These are phyloP conservation scores for Hanleya hanleyi DNA, from an alignment of 2,888 invertebrate genomes.

Conservation along the genomic window DNA sequence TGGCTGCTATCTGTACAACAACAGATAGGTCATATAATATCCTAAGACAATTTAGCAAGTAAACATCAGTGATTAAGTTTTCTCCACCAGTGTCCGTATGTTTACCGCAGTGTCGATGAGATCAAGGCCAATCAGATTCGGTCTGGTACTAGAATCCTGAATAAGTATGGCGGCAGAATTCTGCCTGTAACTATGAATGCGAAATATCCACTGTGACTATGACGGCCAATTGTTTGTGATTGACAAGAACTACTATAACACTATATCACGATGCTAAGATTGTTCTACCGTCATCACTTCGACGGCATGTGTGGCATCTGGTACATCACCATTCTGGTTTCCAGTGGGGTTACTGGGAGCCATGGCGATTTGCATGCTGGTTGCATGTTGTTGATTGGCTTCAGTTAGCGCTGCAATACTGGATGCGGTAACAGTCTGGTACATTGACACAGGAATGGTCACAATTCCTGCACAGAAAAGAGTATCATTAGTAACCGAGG, in stretches of 20 bases:
- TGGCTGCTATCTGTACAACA: too few species aligned
- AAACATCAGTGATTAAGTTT: too few species aligned
- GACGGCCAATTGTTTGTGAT: neutral
- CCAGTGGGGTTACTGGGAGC: slow-evolving; percentile 44
- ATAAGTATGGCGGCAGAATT: too few species aligned
- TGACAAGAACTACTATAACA: neutral
- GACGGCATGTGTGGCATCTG: slow-evolving; percentile 64
- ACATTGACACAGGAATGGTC: slow-evolving; percentile 96
- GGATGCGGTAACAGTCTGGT: slow-evolving; percentile 95
- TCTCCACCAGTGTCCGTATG: too few species aligned
- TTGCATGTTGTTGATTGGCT: neutral
- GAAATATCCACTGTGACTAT: too few species aligned
- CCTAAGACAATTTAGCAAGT: too few species aligned
- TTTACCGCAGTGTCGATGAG: too few species aligned
- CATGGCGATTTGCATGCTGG: slow-evolving; percentile 63
- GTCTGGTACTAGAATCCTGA: too few species aligned
- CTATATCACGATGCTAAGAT: neutral
- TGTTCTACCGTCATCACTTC: slow-evolving; percentile 59
- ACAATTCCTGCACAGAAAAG: slow-evolving; percentile 97
- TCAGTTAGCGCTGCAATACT: slow-evolving; percentile 45
- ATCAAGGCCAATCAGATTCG: too few species aligned
- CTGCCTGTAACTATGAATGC: too few species aligned
- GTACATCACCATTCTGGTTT: slow-evolving; percentile 45
- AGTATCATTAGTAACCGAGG: too few species aligned
- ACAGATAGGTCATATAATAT: too few species aligned